Conservation (phyloP, 2,888 invertebrate species). For the Thereva unica region DNA sequence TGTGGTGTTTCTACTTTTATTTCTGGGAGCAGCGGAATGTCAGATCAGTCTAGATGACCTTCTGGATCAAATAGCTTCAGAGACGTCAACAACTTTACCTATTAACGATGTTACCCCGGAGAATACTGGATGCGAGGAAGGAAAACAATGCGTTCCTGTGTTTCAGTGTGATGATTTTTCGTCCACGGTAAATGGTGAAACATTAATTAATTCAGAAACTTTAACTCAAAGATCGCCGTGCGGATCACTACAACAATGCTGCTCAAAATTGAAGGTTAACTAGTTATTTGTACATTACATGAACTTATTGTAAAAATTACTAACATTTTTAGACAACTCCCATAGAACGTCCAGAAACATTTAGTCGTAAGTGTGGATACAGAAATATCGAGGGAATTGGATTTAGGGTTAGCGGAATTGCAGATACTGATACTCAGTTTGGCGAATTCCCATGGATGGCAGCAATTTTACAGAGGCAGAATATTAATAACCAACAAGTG, state of each 20-base stretch:
- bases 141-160: constrained; percentile 76
- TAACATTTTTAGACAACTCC: background rate
- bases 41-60: too few relatives aligned
- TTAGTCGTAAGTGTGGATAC: constrained; percentile 66
- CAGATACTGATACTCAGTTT: constrained; percentile 67
- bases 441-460: constrained; percentile 64
- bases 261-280: constrained; percentile 45
- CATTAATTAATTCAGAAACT: constrained; percentile 77
- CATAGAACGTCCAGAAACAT: constrained; percentile 49
- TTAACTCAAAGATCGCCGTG: constrained; percentile 47
- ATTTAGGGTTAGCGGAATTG: constrained; percentile 68
- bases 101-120: too few relatives aligned
- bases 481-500: constrained; percentile 42
- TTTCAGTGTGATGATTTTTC: constrained; percentile 71
- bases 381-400: constrained; percentile 75
- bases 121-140: constrained; percentile 46
- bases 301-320: too few relatives aligned
- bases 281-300: too few relatives aligned
- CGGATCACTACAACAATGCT: constrained; percentile 49
- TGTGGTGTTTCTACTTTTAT: too few relatives aligned
- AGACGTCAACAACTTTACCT: too few relatives aligned
- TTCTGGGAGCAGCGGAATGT: too few relatives aligned
- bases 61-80: too few relatives aligned
- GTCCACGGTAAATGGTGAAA: constrained; percentile 71
- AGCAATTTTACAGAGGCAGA: constrained; percentile 51